Evolutionary conservation across 2,113 vertebrate genomes (phyloP), one percentile per base, ranked within the genome.

Genomic region (Papio anubis): DNA sequence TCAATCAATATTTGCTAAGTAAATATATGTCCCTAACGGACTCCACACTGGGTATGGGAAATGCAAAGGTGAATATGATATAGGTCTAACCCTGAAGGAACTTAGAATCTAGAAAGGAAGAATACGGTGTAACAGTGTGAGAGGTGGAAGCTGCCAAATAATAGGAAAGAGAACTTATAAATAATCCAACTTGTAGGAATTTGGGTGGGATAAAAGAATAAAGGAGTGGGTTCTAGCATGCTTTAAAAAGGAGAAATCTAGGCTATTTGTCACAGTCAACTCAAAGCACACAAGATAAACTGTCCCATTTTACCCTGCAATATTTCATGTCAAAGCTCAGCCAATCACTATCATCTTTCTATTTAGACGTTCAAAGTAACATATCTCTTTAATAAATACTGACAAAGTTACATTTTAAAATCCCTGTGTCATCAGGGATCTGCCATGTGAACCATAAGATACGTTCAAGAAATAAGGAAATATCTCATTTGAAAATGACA

Each of bases 1-100:
- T 64, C 61, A 64, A 30, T 30, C 61, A 64, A 4, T 85, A 52
- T 61, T 83, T 72, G 18, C 68, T 45, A 20, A 59, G 8, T 64
- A 68, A 2, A 14, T 50, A 9, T 30, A 6, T 4, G 1, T 86
- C 11, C 35, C 27, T 84, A 7, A 5, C 10, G 20, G 81, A 50
- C 13, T 6, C 1, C 20, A 73, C 1, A 21, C 2, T 45, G 32
- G 4, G 1, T 78, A 13, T 2, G 18, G 1, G 3, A 25, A 90
- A 70, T 57, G 5, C 27, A 64, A 4, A 61, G 5, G 52, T 57
- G 8, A 43, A 17, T 17, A 68, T 75, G 25, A 30, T 38, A 9
- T 0, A 61, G 6, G 3, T 64, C 8, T 43, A 86, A 68, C 14
- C 16, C n/a, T 66, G 11, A 61, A 83, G 35, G 4, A 88, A 73